Evolutionary conservation across 2,888 invertebrate genomes (phyloP).

Genomic region (Tryphoninae sp.): DNA sequence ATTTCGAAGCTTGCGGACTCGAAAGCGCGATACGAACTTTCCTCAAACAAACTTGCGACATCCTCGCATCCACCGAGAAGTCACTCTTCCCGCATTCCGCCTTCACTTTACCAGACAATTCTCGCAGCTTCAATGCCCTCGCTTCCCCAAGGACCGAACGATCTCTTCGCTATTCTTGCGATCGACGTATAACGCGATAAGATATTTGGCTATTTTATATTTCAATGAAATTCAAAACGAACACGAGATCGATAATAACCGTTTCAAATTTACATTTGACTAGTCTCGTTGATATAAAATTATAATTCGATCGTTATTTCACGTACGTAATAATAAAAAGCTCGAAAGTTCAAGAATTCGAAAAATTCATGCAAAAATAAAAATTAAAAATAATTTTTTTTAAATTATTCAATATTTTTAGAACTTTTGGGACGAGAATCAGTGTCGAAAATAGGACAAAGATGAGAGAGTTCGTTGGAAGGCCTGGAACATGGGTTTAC

Average conservation of each 20-base stretch:
- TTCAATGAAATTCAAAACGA: slow-evolving; percentile 5
- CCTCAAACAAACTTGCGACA: slow-evolving; percentile 50
- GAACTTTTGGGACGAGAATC: neutral
- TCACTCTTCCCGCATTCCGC: slow-evolving; percentile 5
- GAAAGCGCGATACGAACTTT: slow-evolving; percentile 30
- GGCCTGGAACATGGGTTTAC: neutral
- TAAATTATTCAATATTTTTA: neutral
- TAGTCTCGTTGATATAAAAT: neutral
- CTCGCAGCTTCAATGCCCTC: slow-evolving; percentile 50
- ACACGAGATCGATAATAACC: slow-evolving; percentile 9
- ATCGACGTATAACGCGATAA: slow-evolving; percentile 16
- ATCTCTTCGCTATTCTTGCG: slow-evolving; percentile 11
- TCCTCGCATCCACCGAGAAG: slow-evolving; percentile 21
- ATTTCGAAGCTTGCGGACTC: slow-evolving; percentile 45
- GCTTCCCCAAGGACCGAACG: slow-evolving; percentile 19
- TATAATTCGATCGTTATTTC: neutral
- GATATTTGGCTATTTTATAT: neutral
- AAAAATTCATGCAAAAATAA: slow-evolving; percentile 5
- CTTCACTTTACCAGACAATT: slow-evolving; percentile 55
- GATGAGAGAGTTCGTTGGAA: neutral
- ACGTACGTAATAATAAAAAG: neutral
- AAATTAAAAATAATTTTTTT: neutral
- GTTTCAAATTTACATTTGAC: neutral
- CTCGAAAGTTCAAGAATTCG: neutral
- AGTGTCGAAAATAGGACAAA: neutral